Base-by-base conservation (phyloP, 2,888 invertebrate genomes). In the Thymelicus sylvestris region DNA sequence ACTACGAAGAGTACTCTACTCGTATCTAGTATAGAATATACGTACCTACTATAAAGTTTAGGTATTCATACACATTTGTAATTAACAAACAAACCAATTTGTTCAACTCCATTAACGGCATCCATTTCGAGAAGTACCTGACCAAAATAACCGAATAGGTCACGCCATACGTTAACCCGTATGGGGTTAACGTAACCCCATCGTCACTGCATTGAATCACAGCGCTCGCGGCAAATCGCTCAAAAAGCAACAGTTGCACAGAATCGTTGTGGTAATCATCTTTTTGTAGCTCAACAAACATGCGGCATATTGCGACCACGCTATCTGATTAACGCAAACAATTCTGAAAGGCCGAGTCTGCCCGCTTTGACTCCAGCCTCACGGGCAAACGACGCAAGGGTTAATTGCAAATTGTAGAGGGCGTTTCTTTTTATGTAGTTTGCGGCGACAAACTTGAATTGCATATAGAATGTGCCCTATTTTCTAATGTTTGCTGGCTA, bases 281-380 rank as follows among this genome's bases (percentile, higher is more conserved):
- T 83, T 79, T 81, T 73, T 74, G 68, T 73, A 55, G 68, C 71
- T 74, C 74, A 76, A 75, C 84, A 88, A 90, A 90, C 91, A 91
- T 82, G 86, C 80, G 86, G 82, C 90, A 91, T 90, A 91, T 91
- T 91, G 91, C 80, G 74, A 73, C 71, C 72, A 81, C 81, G 85
- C 84, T 90, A 91, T 90, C 90, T 87, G 90, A 91, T 91, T 91
- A 91, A 81, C 82, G 82, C 89, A 89, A 90, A 90, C 90, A 90
- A 81, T 80, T 80, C 80, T 83, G 82, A 83, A 82, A 81, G 79
- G 79, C 78, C 74, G 75, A 72, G 68, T 68, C 74, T 75, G 76
- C 76, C 78, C 74, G 81, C 79, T 78, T 74, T 73, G 75, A 77
- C 75, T 47, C 38, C 50, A 19, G 50, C 50, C 70, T 44, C 52